Evolutionary conservation across 2,888 invertebrate genomes (phyloP).

Genomic region (Rhamphomyia laevipes): DNA sequence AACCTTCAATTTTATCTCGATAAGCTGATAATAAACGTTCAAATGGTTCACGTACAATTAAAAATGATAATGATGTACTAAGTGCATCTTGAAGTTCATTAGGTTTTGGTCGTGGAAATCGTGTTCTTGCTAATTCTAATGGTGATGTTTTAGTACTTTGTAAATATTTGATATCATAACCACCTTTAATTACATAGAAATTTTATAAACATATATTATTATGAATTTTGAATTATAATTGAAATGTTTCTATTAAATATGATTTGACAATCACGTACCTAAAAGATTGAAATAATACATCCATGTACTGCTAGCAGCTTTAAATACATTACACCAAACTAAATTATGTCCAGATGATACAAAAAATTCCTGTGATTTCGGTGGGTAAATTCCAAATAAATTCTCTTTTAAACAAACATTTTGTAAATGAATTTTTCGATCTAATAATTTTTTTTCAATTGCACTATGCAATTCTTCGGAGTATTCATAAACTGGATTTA

Average conservation of each 20-base stretch:
- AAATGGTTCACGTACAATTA: constrained; percentile 61
- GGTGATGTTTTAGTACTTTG: constrained; percentile 49
- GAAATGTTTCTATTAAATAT: neutral
- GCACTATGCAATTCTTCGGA: constrained; percentile 36
- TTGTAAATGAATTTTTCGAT: constrained; percentile 39
- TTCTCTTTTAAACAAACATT: constrained; percentile 41
- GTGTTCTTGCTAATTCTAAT: constrained; percentile 52
- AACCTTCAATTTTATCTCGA: constrained; percentile 60
- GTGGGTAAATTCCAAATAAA: constrained; percentile 35
- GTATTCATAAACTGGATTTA: constrained; percentile 38
- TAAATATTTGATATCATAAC: constrained; percentile 48
- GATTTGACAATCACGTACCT: constrained; percentile 38
- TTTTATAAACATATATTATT: too few relatives aligned
- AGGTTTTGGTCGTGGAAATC: constrained; percentile 54
- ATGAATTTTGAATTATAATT: too few relatives aligned
- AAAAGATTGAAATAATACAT: constrained; percentile 66
- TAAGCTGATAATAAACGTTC: constrained; percentile 60
- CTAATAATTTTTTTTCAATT: constrained; percentile 41
- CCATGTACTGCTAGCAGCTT: constrained; percentile 70
- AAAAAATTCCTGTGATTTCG: constrained; percentile 64
- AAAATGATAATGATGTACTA: constrained; percentile 50
- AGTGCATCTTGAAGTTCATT: constrained; percentile 51
- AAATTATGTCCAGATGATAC: constrained; percentile 54
- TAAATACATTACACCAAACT: constrained; percentile 65
- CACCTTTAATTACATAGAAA: too few relatives aligned